phyloP scores from a whole-genome alignment of 2,113 vertebrate species.

The Hylia prasina region DNA sequence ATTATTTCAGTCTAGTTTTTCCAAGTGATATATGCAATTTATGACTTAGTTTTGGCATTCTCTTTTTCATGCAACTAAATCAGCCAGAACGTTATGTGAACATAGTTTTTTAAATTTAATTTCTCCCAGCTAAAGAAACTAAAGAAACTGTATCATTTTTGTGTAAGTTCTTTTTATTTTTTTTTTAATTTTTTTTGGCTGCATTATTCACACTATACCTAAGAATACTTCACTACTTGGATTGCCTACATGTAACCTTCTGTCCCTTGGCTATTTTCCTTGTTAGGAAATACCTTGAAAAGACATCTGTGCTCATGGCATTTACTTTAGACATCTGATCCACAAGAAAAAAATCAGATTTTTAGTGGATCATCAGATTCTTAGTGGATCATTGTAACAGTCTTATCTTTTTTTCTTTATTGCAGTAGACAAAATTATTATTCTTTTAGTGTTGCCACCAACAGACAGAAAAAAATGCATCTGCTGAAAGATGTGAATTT shows the following conservation, averaged over 20 bases:
- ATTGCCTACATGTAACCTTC: conserved; percentile 31
- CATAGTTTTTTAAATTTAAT: background rate
- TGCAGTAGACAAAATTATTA: background rate
- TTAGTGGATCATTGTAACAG: background rate
- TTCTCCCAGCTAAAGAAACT: background rate
- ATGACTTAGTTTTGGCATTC: background rate
- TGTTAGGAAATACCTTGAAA: conserved; percentile 36
- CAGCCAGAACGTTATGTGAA: background rate
- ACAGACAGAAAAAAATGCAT: background rate
- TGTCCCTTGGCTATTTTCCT: conserved; percentile 55
- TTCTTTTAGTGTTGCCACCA: background rate
- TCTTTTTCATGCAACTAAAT: background rate
- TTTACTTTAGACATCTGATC: background rate
- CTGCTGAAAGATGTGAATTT: background rate
- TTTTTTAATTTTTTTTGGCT: background rate
- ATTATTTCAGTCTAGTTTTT: background rate
- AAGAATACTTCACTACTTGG: conserved; percentile 49
- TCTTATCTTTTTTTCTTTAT: background rate
- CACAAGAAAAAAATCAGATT: background rate
- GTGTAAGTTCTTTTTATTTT: background rate
- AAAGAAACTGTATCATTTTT: background rate
- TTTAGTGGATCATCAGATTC: background rate
- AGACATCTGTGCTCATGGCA: conserved; percentile 40
- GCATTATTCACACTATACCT: conserved; percentile 4
- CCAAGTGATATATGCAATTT: background rate